Percentiles rank a stretch among this genome's conserved stretches.
Evolutionary conservation across 2,113 vertebrate genomes (phyloP).

Genomic region (Ptychochromis oligacanthus): DNA sequence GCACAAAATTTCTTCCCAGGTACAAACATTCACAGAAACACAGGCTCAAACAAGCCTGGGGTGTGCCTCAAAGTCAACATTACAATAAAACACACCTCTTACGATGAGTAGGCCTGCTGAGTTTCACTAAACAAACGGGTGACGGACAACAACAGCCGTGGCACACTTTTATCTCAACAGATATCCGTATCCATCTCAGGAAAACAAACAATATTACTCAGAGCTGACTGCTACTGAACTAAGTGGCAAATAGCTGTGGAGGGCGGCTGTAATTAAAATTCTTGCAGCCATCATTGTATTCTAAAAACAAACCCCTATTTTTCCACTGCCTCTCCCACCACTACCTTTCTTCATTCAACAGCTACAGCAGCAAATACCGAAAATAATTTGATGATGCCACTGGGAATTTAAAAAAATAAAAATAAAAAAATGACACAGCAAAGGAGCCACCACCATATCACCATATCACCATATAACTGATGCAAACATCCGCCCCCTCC

Average conservation of each 20-base stretch:
- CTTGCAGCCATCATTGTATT: neutral
- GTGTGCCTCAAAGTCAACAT: conserved; percentile 53
- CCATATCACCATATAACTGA: too few species aligned
- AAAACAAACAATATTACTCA: neutral
- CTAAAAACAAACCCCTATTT: neutral
- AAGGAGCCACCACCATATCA: neutral
- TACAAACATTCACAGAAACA: conserved; percentile 31
- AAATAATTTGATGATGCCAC: neutral
- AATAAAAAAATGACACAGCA: neutral
- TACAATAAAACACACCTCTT: conserved; percentile 26
- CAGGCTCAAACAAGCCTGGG: conserved; percentile 74
- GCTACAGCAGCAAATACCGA: neutral
- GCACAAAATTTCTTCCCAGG: neutral
- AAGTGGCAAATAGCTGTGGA: neutral
- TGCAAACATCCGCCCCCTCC: neutral
- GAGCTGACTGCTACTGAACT: neutral
- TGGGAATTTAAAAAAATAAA: neutral
- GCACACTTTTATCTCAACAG: neutral
- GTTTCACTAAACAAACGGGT: conserved; percentile 11
- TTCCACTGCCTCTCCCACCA: neutral
- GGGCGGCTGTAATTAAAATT: neutral
- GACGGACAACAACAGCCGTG: neutral
- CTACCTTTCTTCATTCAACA: neutral
- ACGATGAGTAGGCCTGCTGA: neutral
- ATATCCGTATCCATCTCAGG: neutral